phyloP scores from a whole-genome alignment of 2,797 vertebrate genomes.

The Hemitrygon akajei region DNA sequence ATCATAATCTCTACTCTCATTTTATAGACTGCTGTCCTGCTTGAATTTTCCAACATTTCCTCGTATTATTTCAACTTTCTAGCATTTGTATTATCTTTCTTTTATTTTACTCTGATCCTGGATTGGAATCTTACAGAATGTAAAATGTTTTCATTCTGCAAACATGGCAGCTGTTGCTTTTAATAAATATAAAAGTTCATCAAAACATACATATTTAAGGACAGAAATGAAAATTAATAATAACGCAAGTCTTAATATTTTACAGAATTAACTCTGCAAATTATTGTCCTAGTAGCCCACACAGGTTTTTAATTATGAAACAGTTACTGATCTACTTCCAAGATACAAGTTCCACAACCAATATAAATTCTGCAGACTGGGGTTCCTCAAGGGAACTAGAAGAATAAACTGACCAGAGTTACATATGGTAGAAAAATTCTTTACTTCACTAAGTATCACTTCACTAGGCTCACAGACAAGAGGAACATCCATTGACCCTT shows the following conservation, averaged over 20 bases:
- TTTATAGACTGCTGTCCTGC: no score
- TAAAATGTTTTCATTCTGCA: background rate
- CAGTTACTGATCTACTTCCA: background rate
- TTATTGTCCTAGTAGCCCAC: background rate
- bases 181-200: background rate
- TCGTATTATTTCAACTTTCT: background rate
- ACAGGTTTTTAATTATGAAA: background rate
- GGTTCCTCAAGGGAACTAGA: background rate
- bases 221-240: background rate
- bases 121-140: background rate
- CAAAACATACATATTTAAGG: background rate
- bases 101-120: background rate
- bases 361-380: background rate
- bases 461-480: constrained; percentile 43
- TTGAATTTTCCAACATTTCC: background rate
- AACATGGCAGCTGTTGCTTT: background rate
- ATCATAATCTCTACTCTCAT: no score
- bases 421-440: constrained; percentile 55
- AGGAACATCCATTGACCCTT: constrained; percentile 48
- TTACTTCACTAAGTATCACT: constrained; percentile 48
- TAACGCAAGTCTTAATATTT: background rate
- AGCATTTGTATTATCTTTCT: background rate
- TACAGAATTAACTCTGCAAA: background rate
- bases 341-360: background rate
- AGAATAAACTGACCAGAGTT: constrained; percentile 44